A percentile compares a stretch with the other conserved stretches of the same genome.
phyloP scores from a whole-genome alignment of 2,113 vertebrate genomes.

The Sphaerodactylus townsendi region DNA sequence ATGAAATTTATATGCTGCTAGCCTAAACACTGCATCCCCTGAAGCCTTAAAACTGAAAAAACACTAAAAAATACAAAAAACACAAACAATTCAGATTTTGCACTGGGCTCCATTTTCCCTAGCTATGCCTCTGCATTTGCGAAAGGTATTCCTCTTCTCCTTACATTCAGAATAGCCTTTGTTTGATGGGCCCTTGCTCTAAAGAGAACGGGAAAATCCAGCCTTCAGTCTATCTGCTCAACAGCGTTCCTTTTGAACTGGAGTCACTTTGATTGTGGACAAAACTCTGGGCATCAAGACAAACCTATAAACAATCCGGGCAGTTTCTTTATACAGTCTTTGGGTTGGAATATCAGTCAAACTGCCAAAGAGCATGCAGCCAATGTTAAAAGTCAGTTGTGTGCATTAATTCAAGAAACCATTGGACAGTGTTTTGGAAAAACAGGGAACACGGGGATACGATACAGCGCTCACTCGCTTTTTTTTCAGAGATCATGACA shows the following conservation, averaged over 20 bases:
- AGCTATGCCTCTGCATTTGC: no score
- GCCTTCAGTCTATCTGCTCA: conserved; percentile 24
- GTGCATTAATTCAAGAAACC: conserved; percentile 56
- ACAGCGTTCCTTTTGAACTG: conserved; percentile 25
- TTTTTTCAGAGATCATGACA: not conserved
- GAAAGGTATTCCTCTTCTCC: conserved; percentile 7
- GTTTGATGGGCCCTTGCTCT: not conserved
- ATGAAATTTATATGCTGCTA: no score
- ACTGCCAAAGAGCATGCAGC: conserved; percentile 53
- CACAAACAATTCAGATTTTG: no score
- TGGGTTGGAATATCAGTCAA: conserved; percentile 58
- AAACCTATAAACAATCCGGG: conserved; percentile 64
- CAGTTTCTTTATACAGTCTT: conserved; percentile 53
- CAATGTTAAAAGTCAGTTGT: conserved; percentile 56
- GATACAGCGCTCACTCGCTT: not conserved
- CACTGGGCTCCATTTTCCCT: no score
- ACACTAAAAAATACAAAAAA: no score
- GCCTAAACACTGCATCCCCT: no score
- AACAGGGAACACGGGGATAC: conserved; percentile 37
- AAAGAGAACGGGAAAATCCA: not conserved
- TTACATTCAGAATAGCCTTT: conserved; percentile 11
- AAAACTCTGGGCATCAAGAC: conserved; percentile 56
- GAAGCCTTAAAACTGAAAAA: no score
- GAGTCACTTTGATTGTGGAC: conserved; percentile 50
- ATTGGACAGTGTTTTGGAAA: conserved; percentile 61